A percentile compares a stretch with the other conserved stretches of the same genome.
phyloP scores from a whole-genome alignment of 2,888 invertebrate species.

The Pandemis corylana region DNA sequence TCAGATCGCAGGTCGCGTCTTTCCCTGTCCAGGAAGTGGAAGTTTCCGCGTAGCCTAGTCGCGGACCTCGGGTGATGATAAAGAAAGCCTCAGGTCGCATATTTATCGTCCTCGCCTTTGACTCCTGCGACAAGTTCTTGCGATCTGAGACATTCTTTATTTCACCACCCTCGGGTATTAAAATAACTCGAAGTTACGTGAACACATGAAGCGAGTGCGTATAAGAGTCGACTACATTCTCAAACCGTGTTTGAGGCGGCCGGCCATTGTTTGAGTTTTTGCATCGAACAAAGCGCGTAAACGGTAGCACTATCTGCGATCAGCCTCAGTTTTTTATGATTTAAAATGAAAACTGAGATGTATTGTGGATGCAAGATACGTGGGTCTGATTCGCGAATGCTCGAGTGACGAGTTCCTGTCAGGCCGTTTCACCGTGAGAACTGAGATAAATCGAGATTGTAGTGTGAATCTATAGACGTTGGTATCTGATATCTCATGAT shows the following conservation, averaged over 20 bases:
- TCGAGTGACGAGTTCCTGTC: conserved; percentile 67
- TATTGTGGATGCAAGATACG: conserved; percentile 65
- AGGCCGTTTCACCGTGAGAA: conserved; percentile 41
- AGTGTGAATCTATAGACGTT: too few species aligned
- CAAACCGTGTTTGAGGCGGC: conserved; percentile 68
- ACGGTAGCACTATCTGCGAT: conserved; percentile 84
- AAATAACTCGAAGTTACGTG: background rate
- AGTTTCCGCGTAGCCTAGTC: too few species aligned
- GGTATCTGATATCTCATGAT: conserved; percentile 5
- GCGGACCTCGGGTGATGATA: too few species aligned
- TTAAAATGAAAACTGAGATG: conserved; percentile 67
- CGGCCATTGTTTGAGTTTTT: conserved; percentile 79
- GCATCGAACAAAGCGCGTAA: conserved; percentile 80
- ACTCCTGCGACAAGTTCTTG: too few species aligned
- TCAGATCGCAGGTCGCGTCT: too few species aligned
- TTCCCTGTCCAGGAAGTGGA: too few species aligned
- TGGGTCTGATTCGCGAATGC: conserved; percentile 59
- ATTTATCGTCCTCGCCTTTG: too few species aligned
- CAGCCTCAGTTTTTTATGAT: conserved; percentile 74
- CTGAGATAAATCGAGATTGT: conserved; percentile 21
- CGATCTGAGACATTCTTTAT: too few species aligned
- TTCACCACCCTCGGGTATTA: too few species aligned
- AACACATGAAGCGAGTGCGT: conserved; percentile 59
- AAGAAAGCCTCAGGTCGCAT: too few species aligned
- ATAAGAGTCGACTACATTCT: conserved; percentile 63